phyloP scores from a whole-genome alignment of 2,888 invertebrate genomes.

The Erebia epiphron region DNA sequence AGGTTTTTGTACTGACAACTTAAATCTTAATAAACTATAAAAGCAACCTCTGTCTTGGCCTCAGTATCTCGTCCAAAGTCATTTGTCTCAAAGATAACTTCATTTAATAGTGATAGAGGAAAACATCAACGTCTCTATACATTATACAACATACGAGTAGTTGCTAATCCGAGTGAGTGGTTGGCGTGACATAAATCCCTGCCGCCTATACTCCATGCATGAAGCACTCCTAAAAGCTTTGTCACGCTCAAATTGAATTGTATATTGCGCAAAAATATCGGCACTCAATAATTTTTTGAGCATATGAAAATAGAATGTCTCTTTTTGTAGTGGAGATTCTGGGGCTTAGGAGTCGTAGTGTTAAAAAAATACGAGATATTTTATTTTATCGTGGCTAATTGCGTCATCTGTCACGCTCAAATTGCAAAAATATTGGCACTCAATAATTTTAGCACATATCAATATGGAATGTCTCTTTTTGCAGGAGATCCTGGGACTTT shows the following conservation, averaged over 20 bases:
- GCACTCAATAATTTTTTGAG: constrained; percentile 14
- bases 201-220: constrained; percentile 5
- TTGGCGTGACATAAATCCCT: constrained; percentile 17
- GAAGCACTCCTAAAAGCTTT: constrained; percentile 16
- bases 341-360: too few relatives aligned
- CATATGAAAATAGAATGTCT: not conserved
- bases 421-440: constrained; percentile 18
- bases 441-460: constrained; percentile 7
- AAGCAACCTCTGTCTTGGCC: not conserved
- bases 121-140: constrained; percentile 2
- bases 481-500: too few relatives aligned
- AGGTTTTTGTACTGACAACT: not conserved
- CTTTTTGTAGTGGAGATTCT: not conserved
- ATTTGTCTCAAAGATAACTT: not conserved
- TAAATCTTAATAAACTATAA: not conserved
- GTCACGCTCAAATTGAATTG: constrained; percentile 21
- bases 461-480: not conserved
- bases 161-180: constrained; percentile 16
- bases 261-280: constrained; percentile 15
- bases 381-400: too few relatives aligned
- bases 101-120: constrained; percentile 11
- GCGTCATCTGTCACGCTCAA: constrained; percentile 10
- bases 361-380: too few relatives aligned
- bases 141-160: constrained; percentile 11
- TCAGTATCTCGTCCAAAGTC: not conserved